Evolutionary conservation across 1,140 invertebrate genomes (phyloP), one percentile per base, ranked within the genome.

Genomic region (Musca vetustissima): DNA sequence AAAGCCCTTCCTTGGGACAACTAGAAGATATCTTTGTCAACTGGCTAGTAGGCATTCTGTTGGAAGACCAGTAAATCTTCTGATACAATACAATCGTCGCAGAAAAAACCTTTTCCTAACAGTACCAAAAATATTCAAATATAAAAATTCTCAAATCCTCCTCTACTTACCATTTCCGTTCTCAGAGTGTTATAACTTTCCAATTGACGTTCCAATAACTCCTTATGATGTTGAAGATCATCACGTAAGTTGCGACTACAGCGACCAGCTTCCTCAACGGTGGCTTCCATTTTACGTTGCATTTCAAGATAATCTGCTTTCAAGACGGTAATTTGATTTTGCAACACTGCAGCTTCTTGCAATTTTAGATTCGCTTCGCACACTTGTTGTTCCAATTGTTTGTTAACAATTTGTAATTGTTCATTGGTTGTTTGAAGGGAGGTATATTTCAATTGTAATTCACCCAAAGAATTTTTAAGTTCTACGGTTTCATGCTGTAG

Each of bases 371-470:
- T 52, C 2, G 52, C 52, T 13, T 15, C 50, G 2, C 17, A 13
- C 15, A 47, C 8, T 22, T 67, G 50, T n/a, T 59, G 21, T 32
- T 52, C 11, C 17, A 67, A 28, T 14, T 22, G 50, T 57, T 55
- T 1, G 57, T 67, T 67, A 7, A 36, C 11, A 1, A 19, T 15
- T 67, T 67, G 21, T 4, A 67, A 13, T n/a, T 59, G 50, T 17
- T 28, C 22, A 59, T 67, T 67, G 4, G 52, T 8, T 2, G n/a
- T 14, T 55, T 47, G 28, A 17, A 67, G 15, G 2, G 66, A 67
- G n/a, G 55, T 32, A 57, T 15, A 67, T 19, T 67, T 67, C 14
- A 67, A 47, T 57, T 67, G 24, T 22, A 67, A 17, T 19, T 67
- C 66, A 9, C 15, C 36, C 11, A 67, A 9, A 17, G 52, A 67